Base-by-base conservation (phyloP, 2,797 vertebrate genomes). In the Coregonus sp. region DNA sequence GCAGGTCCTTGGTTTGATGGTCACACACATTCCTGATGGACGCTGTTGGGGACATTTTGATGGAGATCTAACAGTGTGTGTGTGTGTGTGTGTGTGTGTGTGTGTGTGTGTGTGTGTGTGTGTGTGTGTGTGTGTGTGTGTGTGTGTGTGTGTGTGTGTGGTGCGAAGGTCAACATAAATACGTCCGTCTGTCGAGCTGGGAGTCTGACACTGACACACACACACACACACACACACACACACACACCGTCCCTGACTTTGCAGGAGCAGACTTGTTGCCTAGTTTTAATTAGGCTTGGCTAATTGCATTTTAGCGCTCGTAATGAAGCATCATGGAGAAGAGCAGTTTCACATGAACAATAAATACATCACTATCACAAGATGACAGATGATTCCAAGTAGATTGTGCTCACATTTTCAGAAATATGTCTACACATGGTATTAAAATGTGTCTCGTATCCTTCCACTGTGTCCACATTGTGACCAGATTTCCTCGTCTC, bases 321-420 rank as follows among this genome's bases (percentile, higher is more conserved):
- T 40, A 40, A 40, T 9, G 6, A 2, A 40, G 9, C 40, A 40
- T 40, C 40, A 40, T 9, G 40, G 40, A 40, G 40, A 40, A 40
- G 40, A 40, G 40, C 70, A 72, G 69, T 75, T 78, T 75, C 75
- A 71, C 70, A 73, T 71, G 68, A 73, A 81, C 70, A 81, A 73
- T 75, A 70, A 72, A 75, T 76, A 59, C 74, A 82, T 78, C 79
- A 80, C 15, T 70, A 14, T 54, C 72, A 66, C 15, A 4, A 66
- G 37, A 59, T 77, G 72, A 56, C 65, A 74, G 77, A 35, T 54
- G 54, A 16, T 56, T 18, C 5, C n/a, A 56, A 56, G 54, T 56
- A 4, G 54, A 56, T 9, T 40, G 40, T 40, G 37, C 37, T 1
- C 37, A 40, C 6, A 9, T 40, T 40, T 40, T 40, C 6, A 2